A percentile compares a stretch with the other conserved stretches of the same genome.
Evolutionary conservation across 2,113 vertebrate species (phyloP).

Genomic region (Telmatochromis sp.): DNA sequence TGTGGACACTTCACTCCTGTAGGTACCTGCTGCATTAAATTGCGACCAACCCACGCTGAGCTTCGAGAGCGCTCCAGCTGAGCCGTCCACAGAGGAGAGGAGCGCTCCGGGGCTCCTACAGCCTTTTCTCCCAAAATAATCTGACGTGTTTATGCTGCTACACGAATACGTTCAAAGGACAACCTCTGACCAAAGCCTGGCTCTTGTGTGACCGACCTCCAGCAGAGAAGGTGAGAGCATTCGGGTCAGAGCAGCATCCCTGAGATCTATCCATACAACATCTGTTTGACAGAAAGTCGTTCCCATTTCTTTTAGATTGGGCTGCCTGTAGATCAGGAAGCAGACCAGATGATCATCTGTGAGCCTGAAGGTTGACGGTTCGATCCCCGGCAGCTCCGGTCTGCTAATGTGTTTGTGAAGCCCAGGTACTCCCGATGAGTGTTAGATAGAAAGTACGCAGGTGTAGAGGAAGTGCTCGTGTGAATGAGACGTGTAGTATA

Average conservation of each 20-base stretch:
- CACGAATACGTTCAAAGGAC: background rate
- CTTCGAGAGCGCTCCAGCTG: background rate
- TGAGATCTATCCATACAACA: background rate
- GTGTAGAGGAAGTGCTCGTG: background rate
- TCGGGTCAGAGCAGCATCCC: background rate
- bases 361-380: background rate
- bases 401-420: background rate
- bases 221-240: background rate
- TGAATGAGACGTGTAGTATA: background rate
- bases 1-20: background rate
- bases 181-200: background rate
- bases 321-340: background rate
- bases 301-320: fast-evolving
- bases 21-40: background rate
- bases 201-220: background rate
- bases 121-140: background rate
- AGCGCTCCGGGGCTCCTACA: background rate
- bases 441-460: background rate
- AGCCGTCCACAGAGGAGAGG: background rate
- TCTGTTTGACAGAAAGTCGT: background rate
- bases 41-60: background rate
- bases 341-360: background rate
- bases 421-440: background rate
- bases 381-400: background rate
- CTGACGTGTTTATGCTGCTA: background rate